A percentile compares a stretch with the other conserved stretches of the same genome.
Evolutionary conservation across 1,140 invertebrate species (phyloP).

Genomic region (Drosophila asahinai): DNA sequence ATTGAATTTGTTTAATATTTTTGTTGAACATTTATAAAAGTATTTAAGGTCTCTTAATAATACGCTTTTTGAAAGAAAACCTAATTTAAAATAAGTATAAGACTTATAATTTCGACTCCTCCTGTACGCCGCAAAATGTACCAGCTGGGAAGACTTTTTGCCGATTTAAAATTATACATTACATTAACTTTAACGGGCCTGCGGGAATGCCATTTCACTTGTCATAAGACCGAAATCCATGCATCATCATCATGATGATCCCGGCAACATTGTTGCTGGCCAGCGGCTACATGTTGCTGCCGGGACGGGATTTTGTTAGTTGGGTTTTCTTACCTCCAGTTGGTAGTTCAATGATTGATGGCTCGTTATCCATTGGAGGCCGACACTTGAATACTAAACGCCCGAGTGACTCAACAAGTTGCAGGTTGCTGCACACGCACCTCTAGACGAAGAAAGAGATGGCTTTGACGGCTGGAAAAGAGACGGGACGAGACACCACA

Average conservation of each 20-base stretch:
- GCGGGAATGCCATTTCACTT: constrained; percentile 60
- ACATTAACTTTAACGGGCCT: constrained; percentile 49
- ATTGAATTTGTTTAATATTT: too few relatives aligned
- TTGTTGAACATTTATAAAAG: too few relatives aligned
- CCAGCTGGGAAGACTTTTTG: constrained; percentile 6
- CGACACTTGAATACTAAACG: constrained; percentile 69
- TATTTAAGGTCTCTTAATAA: too few relatives aligned
- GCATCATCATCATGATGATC: constrained; percentile 12
- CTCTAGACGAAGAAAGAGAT: constrained; percentile 5
- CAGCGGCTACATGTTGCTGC: constrained; percentile 41
- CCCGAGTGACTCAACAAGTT: constrained; percentile 75
- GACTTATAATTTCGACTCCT: neutral
- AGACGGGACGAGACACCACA: constrained; percentile 31
- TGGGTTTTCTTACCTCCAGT: constrained; percentile 16
- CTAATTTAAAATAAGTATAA: neutral
- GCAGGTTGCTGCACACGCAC: constrained; percentile 12
- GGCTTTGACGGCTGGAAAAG: neutral
- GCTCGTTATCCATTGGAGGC: constrained; percentile 64
- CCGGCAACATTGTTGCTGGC: constrained; percentile 51
- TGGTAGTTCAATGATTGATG: constrained; percentile 48
- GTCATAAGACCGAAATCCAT: constrained; percentile 45
- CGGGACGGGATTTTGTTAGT: constrained; percentile 22
- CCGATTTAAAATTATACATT: constrained; percentile 66
- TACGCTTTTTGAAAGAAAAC: neutral
- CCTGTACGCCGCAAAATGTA: neutral